Conservation (phyloP, 2,888 invertebrate genomes). For the Cartodere bifasciata region DNA sequence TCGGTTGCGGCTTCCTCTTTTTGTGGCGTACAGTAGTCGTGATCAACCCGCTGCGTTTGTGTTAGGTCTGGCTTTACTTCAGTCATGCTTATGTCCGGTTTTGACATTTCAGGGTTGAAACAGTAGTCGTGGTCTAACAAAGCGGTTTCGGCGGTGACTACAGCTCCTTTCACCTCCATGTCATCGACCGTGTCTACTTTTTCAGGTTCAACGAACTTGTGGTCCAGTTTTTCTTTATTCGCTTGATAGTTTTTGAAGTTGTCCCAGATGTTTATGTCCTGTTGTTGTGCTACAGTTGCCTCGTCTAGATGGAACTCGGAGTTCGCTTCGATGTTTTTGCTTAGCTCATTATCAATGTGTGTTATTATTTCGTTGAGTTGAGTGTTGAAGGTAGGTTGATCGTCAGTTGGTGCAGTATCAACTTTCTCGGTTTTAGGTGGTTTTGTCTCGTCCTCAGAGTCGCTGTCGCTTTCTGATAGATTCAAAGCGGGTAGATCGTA, state of each 20-base stretch:
- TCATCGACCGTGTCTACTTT: slow-evolving; percentile 13
- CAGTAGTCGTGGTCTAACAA: slow-evolving; percentile 65
- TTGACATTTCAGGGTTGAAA: slow-evolving; percentile 30
- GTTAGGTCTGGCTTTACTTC: slow-evolving; percentile 31
- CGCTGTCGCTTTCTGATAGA: slow-evolving; percentile 73
- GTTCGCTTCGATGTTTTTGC: slow-evolving; percentile 1
- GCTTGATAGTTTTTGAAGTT: slow-evolving; percentile 65
- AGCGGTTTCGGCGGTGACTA: slow-evolving; percentile 25
- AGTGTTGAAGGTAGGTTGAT: slow-evolving; percentile 7
- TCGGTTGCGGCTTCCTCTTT: slow-evolving; percentile 18
- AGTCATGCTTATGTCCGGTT: slow-evolving; percentile 20
- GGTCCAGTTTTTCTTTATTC: slow-evolving; percentile 45
- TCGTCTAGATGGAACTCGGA: slow-evolving; percentile 20
- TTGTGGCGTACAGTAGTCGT: slow-evolving; percentile 31
- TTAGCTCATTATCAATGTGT: background rate
- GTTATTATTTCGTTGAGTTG: background rate
- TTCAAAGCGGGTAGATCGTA: slow-evolving; percentile 68
- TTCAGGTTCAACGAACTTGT: slow-evolving; percentile 19
- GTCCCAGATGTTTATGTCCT: slow-evolving; percentile 63
- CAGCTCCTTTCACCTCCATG: slow-evolving; percentile 8
- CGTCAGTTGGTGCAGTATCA: slow-evolving; percentile 23
- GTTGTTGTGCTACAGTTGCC: slow-evolving; percentile 43
- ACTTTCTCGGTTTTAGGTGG: slow-evolving; percentile 10
- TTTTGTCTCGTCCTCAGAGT: slow-evolving; percentile 38
- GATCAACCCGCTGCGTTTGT: slow-evolving; percentile 33